Base-by-base conservation (phyloP, 1,140 invertebrate genomes). In the Habropoda laboriosa region DNA sequence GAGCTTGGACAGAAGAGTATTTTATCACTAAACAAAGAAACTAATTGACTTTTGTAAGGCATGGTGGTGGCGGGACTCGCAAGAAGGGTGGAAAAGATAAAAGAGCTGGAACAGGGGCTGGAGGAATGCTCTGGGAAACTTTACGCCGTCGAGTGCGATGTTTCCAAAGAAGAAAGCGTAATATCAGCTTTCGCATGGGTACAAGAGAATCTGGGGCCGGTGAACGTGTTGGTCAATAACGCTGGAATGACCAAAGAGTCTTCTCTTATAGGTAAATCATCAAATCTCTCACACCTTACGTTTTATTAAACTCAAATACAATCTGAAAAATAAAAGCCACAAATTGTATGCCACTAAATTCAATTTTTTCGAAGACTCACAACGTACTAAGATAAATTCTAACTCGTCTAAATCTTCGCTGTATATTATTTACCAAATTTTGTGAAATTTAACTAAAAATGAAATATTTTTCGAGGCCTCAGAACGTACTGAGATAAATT, bases 161-260 rank as follows among this genome's bases (percentile, higher is more conserved):
- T 96, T 0, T 91, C 91, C 7, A 93, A 94, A 2, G 95, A 96
- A 86, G 93, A 95, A 7, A 94, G 96, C 3, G 94, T 96, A 4
- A 76, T 93, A n/a, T 84, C 89, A 6, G 93, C 95, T 66, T 96
- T 96, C 82, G 87, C 93, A 10, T 94, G 93, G 93, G 93, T 95
- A 1, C 93, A 94, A 67, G 87, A 91, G 13, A 92, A 93, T 27
- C 87, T 95, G 10, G 95, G 95, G 4, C 92, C 94, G 7, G 91
- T 96, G n/a, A 94, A 96, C 87, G 92, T 96, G 6, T 92, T 96
- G 63, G 90, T 96, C 4, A 96, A 96, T 86, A 96, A 96, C 88
- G 96, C 96, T 0, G 96, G 95, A 3, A 80, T 94, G 7, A 82
- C 80, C 5, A 91, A 89, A 60, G 89, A 90, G 32, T 86, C 87